phyloP scores from a whole-genome alignment of 2,888 invertebrate genomes.

The Odontomyia ornata region DNA sequence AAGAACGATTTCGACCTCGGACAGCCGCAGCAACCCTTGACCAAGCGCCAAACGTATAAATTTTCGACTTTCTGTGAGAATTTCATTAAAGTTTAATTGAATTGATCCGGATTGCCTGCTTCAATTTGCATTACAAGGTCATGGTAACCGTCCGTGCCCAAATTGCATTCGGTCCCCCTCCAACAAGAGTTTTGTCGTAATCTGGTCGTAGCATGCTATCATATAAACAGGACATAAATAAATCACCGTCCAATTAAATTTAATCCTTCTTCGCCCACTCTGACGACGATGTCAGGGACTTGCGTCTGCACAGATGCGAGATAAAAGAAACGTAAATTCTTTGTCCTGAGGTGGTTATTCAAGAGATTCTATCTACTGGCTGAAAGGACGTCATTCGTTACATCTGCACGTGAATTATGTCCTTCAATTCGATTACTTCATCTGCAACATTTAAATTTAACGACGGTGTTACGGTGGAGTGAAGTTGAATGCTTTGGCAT shows the following conservation, averaged over 20 bases:
- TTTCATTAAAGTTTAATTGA: too few species aligned
- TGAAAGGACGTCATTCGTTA: not conserved
- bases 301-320: not conserved
- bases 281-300: not conserved
- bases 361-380: not conserved
- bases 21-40: too few species aligned
- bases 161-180: too few species aligned
- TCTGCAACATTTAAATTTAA: not conserved
- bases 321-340: not conserved
- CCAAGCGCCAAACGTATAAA: too few species aligned
- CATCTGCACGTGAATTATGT: not conserved
- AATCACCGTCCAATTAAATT: slow-evolving; percentile 16
- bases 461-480: not conserved
- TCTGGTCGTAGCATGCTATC: not conserved
- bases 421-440: slow-evolving; percentile 3
- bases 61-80: too few species aligned
- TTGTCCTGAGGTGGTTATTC: not conserved
- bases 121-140: too few species aligned
- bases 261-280: not conserved
- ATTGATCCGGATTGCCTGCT: too few species aligned
- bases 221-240: not conserved
- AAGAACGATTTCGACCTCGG: too few species aligned
- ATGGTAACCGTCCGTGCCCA: too few species aligned
- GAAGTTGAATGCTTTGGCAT: not conserved
- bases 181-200: too few species aligned